Percentiles rank a stretch among this genome's conserved stretches.
These are phyloP conservation scores for Tupaia tana DNA, from an alignment of 2,113 vertebrate species.

Conservation along the genomic window DNA sequence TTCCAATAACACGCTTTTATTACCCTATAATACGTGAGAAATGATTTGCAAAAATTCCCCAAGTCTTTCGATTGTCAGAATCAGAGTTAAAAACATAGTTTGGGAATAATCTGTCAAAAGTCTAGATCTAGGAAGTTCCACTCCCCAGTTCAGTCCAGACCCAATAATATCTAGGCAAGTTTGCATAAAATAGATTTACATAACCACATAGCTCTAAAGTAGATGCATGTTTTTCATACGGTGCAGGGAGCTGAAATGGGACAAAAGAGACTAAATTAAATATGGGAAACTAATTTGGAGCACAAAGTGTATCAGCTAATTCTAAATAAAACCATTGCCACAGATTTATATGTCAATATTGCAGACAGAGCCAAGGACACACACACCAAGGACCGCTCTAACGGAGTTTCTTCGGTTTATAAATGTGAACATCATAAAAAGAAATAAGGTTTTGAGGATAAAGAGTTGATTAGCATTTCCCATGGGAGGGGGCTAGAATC, in stretches of 20 bases:
- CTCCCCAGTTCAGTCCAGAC: slow-evolving; percentile 79
- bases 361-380: slow-evolving; percentile 85
- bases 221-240: slow-evolving; percentile 86
- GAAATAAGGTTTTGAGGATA: slow-evolving; percentile 88
- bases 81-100: slow-evolving; percentile 83
- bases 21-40: slow-evolving; percentile 84
- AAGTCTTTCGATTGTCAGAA: slow-evolving; percentile 85
- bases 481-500: slow-evolving; percentile 67
- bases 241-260: slow-evolving; percentile 81
- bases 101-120: slow-evolving; percentile 87
- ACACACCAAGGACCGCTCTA: slow-evolving; percentile 86
- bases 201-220: slow-evolving; percentile 87
- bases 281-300: slow-evolving; percentile 88
- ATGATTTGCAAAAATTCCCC: slow-evolving; percentile 85
- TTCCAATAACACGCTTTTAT: slow-evolving; percentile 90
- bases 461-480: slow-evolving; percentile 89
- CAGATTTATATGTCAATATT: slow-evolving; percentile 86
- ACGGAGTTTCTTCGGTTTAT: slow-evolving; percentile 86
- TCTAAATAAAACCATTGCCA: slow-evolving; percentile 88
- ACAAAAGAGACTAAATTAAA: slow-evolving; percentile 87
- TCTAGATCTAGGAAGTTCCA: slow-evolving; percentile 83
- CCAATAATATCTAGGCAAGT: slow-evolving; percentile 86
- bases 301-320: slow-evolving; percentile 88
- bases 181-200: slow-evolving; percentile 86
- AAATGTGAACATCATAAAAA: slow-evolving; percentile 89